Conservation (phyloP, 1,140 invertebrate genomes). For the Drosophila murphyi region DNA sequence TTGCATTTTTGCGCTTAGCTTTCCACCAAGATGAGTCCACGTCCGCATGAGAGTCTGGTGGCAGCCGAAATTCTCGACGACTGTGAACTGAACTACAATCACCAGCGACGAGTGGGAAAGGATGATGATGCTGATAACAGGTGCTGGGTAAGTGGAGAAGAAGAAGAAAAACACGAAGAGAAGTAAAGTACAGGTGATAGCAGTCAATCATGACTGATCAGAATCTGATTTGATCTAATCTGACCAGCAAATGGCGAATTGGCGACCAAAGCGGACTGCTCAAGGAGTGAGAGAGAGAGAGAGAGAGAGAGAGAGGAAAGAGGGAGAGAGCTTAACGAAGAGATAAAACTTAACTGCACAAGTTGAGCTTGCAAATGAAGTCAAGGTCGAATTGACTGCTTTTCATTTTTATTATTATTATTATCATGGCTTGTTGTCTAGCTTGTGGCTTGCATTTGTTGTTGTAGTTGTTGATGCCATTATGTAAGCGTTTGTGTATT, state of each 20-base stretch:
- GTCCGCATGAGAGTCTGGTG: conserved; percentile 51
- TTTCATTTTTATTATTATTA: neutral
- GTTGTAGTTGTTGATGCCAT: too few relatives aligned
- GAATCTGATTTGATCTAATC: too few relatives aligned
- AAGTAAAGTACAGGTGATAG: neutral
- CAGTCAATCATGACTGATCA: neutral
- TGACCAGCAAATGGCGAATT: too few relatives aligned
- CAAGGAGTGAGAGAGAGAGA: conserved; percentile 8
- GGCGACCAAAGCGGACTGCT: conserved; percentile 6
- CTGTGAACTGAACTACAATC: conserved; percentile 37
- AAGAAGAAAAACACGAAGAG: neutral
- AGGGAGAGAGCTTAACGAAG: conserved; percentile 2
- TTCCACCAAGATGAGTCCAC: conserved; percentile 50
- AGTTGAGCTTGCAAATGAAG: conserved; percentile 43
- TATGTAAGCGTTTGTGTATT: too few relatives aligned
- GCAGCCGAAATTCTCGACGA: conserved; percentile 31
- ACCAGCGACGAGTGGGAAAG: conserved; percentile 24
- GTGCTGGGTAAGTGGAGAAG: conserved; percentile 20
- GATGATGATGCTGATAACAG: conserved; percentile 34
- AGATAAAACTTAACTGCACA: neutral
- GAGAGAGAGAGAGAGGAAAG: neutral
- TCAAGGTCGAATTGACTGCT: conserved; percentile 62
- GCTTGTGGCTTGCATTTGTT: conserved; percentile 43
- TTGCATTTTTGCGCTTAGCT: neutral
- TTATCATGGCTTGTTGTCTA: conserved; percentile 7